These are phyloP conservation scores for Drosophila asahinai DNA, from an alignment of 1,140 invertebrate species.

Conservation along the genomic window DNA sequence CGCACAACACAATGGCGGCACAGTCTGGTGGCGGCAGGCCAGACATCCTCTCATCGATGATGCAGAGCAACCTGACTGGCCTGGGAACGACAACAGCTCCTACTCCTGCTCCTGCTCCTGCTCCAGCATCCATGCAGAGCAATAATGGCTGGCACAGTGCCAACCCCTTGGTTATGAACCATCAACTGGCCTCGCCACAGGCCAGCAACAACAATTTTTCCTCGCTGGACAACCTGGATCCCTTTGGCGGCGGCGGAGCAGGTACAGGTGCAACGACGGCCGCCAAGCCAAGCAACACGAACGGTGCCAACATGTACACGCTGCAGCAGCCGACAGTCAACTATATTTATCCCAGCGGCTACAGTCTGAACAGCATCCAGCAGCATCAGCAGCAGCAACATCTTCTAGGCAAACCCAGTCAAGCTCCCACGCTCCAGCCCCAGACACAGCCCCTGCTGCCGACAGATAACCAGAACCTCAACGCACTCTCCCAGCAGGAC, in stretches of 20 bases:
- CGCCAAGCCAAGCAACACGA: slow-evolving; percentile 52
- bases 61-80: slow-evolving; percentile 73
- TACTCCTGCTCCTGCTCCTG: slow-evolving; percentile 16
- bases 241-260: slow-evolving; percentile 50
- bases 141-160: slow-evolving; percentile 74
- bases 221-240: slow-evolving; percentile 76
- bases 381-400: slow-evolving; percentile 45
- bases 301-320: slow-evolving; percentile 74
- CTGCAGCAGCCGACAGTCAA: slow-evolving; percentile 75
- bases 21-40: slow-evolving; percentile 46
- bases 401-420: slow-evolving; percentile 49
- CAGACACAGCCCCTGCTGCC: slow-evolving; percentile 50
- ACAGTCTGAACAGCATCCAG: slow-evolving; percentile 58
- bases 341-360: slow-evolving; percentile 76
- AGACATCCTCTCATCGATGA: slow-evolving; percentile 73
- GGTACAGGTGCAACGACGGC: background rate
- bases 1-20: slow-evolving; percentile 54
- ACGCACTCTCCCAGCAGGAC: slow-evolving; percentile 79
- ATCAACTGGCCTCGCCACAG: slow-evolving; percentile 72
- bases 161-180: slow-evolving; percentile 81
- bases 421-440: slow-evolving; percentile 53
- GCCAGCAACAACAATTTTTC: slow-evolving; percentile 74
- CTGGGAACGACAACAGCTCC: slow-evolving; percentile 24
- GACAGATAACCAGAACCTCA: slow-evolving; percentile 75
- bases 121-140: slow-evolving; percentile 25